Conservation (phyloP, 2,113 vertebrate genomes). For the Anguilla japonica region DNA sequence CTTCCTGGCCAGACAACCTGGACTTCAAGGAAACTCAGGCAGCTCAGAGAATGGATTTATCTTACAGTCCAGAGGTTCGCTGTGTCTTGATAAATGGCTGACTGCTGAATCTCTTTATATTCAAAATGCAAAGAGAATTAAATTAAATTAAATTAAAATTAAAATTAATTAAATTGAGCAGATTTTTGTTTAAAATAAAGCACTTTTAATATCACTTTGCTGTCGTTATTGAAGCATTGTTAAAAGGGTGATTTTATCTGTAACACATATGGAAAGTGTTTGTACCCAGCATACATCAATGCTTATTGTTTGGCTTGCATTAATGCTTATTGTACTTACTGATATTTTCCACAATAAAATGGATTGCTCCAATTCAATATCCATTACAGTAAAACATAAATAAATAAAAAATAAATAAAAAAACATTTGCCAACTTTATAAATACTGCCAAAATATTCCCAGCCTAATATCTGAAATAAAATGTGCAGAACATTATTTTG, state of each 20-base stretch:
- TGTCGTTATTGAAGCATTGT: slow-evolving; percentile 29
- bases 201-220: slow-evolving; percentile 4
- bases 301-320: too few relatives aligned
- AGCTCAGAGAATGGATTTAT: slow-evolving; percentile 23
- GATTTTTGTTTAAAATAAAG: too few relatives aligned
- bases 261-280: slow-evolving; percentile 47
- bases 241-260: slow-evolving; percentile 58
- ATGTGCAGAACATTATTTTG: slow-evolving; percentile 10
- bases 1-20: slow-evolving; percentile 82
- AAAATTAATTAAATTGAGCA: too few relatives aligned
- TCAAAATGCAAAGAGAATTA: slow-evolving; percentile 57
- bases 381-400: too few relatives aligned
- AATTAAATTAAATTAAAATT: background rate
- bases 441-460: background rate
- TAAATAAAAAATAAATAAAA: too few relatives aligned
- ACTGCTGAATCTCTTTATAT: background rate
- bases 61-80: background rate
- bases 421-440: background rate
- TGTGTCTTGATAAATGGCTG: slow-evolving; percentile 31
- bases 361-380: too few relatives aligned
- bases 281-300: too few relatives aligned
- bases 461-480: background rate
- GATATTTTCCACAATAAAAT: too few relatives aligned
- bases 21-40: slow-evolving; percentile 66
- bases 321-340: too few relatives aligned